Evolutionary conservation across 1,140 invertebrate species (phyloP).

Genomic region (Megathymus violae): DNA sequence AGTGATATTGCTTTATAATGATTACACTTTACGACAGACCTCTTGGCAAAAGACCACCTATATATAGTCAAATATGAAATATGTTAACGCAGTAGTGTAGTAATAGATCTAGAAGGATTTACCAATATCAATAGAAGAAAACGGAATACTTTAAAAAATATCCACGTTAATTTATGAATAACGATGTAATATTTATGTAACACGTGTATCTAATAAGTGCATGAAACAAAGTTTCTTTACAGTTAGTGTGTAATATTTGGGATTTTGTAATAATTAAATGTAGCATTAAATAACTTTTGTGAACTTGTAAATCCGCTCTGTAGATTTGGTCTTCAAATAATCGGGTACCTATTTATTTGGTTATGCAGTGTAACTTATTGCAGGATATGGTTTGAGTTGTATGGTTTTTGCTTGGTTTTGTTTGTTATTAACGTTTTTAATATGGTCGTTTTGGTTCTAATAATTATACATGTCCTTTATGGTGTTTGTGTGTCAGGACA

Average conservation of each 20-base stretch:
- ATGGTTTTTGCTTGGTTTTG: constrained; percentile 66
- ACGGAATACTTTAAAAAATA: neutral
- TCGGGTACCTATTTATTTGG: constrained; percentile 43
- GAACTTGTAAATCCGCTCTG: constrained; percentile 6
- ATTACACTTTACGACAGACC: neutral
- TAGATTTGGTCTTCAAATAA: constrained; percentile 16
- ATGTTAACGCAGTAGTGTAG: neutral
- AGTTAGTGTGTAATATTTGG: neutral
- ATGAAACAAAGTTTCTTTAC: neutral
- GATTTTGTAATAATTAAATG: neutral
- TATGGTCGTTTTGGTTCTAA: constrained; percentile 64
- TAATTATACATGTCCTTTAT: constrained; percentile 51
- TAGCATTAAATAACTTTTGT: neutral
- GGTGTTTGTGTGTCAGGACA: constrained; percentile 37
- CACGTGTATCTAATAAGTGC: neutral
- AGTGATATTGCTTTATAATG: neutral
- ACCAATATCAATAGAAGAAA: neutral
- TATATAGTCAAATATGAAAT: neutral
- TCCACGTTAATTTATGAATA: no score
- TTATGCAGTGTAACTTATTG: constrained; percentile 29
- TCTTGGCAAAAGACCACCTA: neutral
- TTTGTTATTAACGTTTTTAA: constrained; percentile 75
- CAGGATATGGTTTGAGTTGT: constrained; percentile 53
- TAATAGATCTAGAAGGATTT: neutral
- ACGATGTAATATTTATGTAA: no score